phyloP scores from a whole-genome alignment of 2,888 invertebrate genomes.

The Eupithecia vulgata region DNA sequence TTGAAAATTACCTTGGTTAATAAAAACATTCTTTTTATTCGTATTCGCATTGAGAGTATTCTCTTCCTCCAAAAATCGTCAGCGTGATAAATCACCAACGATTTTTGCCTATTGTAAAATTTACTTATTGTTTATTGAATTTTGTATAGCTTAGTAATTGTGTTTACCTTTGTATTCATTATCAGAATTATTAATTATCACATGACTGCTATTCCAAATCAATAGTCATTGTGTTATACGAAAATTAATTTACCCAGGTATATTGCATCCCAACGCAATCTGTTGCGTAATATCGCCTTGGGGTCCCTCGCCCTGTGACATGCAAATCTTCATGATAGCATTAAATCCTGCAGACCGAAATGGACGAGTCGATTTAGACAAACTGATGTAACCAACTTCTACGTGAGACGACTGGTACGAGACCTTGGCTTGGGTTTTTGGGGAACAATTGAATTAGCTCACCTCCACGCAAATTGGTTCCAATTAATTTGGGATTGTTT shows the following conservation, averaged over 20 bases:
- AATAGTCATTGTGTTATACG: slow-evolving; percentile 43
- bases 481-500: neutral
- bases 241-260: slow-evolving; percentile 65
- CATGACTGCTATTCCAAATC: slow-evolving; percentile 15
- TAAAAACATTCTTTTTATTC: too few species aligned
- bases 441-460: neutral
- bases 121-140: too few species aligned
- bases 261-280: slow-evolving; percentile 63
- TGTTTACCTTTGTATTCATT: neutral
- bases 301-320: slow-evolving; percentile 74
- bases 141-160: neutral
- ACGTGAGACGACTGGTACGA: slow-evolving; percentile 58
- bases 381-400: slow-evolving; percentile 75
- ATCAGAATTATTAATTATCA: neutral
- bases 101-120: neutral
- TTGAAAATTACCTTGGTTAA: too few species aligned
- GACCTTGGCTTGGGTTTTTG: slow-evolving; percentile 8
- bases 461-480: neutral
- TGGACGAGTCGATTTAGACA: slow-evolving; percentile 63
- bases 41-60: too few species aligned
- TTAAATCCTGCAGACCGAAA: slow-evolving; percentile 77
- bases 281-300: slow-evolving; percentile 66
- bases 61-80: too few species aligned
- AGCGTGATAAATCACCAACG: too few species aligned
- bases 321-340: slow-evolving; percentile 82